Evolutionary conservation across 2,797 vertebrate genomes (phyloP), one percentile per base, ranked within the genome.

Genomic region (Sebastolobus altivelis): DNA sequence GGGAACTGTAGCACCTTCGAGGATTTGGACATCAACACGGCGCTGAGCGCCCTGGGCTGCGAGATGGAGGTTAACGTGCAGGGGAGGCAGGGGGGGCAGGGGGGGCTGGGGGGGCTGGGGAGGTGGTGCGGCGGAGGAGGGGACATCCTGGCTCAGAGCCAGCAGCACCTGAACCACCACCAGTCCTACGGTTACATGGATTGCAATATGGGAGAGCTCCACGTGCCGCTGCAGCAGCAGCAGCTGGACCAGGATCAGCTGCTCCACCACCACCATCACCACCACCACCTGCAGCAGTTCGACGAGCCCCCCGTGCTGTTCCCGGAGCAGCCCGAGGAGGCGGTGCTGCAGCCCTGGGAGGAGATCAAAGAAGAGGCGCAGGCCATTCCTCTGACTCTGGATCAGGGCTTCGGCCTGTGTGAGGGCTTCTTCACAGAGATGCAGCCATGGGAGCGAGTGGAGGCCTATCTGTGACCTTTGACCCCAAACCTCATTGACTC

Each of bases 21-120:
- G 93, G 96, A 97, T 87, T 83, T 97, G 87, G 96, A 97, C 92
- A 95, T 97, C 92, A 97, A 97, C 92, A 94, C 94, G 0, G 96
- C 96, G 1, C 88, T 97, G 80, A 97, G 95, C 92, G 95, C 96
- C 16, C 91, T 97, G 29, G 95, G 95, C 63, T 97, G 96, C 29
- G 96, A 97, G 81, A 87, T 95, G 91, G 96, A 97, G 82, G 85
- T 91, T 3, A 88, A 94, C 69, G 70, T 93, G 46, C 95, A 95
- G 83, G 94, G 91, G 43, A 93, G 92, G 89, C 94, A 94, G 88
- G 0, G 1, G 4, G 92, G 25, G 46, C 95, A 94, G 83, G 94
- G 91, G 43, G 93, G 92, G 89, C 94, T 94, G 88, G 0, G 1
- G 4, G 92, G 88, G 7, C 37, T 86, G n/a, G 91, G 88, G 37